A percentile compares a stretch with the other conserved stretches of the same genome.
Conservation (phyloP, 1,140 invertebrate species). For the Micrasema longulum region DNA sequence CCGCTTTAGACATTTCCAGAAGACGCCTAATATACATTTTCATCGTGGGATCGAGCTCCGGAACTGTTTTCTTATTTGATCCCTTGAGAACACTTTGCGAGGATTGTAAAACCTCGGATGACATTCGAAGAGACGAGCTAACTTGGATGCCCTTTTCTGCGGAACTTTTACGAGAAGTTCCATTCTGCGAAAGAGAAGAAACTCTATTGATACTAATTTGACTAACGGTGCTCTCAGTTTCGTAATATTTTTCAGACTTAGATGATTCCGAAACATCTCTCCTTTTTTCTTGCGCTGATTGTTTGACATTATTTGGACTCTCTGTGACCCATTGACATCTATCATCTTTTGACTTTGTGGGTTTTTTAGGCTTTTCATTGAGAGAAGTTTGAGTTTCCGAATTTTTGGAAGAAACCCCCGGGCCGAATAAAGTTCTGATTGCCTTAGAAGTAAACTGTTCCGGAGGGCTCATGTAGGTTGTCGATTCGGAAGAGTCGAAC, state of each 20-base stretch:
- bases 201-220: constrained; percentile 20
- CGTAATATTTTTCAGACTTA: constrained; percentile 22
- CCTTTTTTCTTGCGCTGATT: constrained; percentile 16
- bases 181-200: constrained; percentile 30
- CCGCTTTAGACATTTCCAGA: constrained; percentile 65
- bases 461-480: constrained; percentile 66
- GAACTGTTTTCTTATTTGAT: constrained; percentile 9
- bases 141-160: constrained; percentile 45
- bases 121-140: constrained; percentile 57
- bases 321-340: neutral
- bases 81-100: constrained; percentile 7
- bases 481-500: constrained; percentile 62
- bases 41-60: constrained; percentile 56
- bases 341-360: neutral
- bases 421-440: constrained; percentile 34
- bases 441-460: constrained; percentile 61
- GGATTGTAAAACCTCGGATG: constrained; percentile 14
- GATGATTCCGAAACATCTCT: constrained; percentile 19
- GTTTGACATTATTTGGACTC: neutral
- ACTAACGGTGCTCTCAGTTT: constrained; percentile 39
- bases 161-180: neutral
- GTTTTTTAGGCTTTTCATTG: neutral
- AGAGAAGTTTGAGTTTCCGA: constrained; percentile 7
- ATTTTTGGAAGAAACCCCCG: constrained; percentile 5
- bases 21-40: constrained; percentile 67